Conservation (phyloP, 2,888 invertebrate genomes). For the Kryphioiulus occultus region DNA sequence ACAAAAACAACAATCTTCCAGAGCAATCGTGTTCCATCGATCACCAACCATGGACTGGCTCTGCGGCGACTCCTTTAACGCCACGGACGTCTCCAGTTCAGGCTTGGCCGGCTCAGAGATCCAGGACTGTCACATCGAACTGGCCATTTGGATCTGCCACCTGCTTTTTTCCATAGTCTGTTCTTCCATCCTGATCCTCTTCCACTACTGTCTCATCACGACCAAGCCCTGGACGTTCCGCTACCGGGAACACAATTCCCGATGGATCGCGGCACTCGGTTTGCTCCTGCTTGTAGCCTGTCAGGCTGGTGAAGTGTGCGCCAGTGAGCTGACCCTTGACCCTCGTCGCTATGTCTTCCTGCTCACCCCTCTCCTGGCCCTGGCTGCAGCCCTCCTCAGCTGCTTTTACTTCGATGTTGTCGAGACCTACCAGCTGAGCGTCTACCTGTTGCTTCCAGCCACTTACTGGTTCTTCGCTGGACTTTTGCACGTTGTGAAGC, state of each 20-base stretch:
- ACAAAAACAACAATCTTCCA: too few species aligned
- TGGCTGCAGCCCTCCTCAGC: neutral
- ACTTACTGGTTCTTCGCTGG: neutral
- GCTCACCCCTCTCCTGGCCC: neutral
- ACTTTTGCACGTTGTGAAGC: neutral
- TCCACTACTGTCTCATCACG: neutral
- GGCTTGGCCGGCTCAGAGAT: neutral
- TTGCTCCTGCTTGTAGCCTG: neutral
- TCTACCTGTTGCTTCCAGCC: neutral
- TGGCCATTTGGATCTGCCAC: constrained; percentile 31
- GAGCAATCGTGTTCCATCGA: too few species aligned
- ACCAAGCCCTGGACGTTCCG: neutral
- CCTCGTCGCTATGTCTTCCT: neutral
- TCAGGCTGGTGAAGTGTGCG: neutral
- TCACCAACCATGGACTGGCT: neutral
- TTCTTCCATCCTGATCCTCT: neutral
- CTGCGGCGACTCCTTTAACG: neutral
- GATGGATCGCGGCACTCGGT: neutral
- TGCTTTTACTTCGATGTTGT: constrained; percentile 25
- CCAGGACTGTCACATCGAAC: constrained; percentile 35
- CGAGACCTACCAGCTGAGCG: neutral
- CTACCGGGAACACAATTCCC: constrained; percentile 9
- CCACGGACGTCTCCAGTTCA: neutral
- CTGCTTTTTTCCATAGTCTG: neutral
- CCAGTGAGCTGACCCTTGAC: neutral